Evolutionary conservation across 2,797 vertebrate species (phyloP), one percentile per base, ranked within the genome.

Genomic region (Microhierax caerulescens): DNA sequence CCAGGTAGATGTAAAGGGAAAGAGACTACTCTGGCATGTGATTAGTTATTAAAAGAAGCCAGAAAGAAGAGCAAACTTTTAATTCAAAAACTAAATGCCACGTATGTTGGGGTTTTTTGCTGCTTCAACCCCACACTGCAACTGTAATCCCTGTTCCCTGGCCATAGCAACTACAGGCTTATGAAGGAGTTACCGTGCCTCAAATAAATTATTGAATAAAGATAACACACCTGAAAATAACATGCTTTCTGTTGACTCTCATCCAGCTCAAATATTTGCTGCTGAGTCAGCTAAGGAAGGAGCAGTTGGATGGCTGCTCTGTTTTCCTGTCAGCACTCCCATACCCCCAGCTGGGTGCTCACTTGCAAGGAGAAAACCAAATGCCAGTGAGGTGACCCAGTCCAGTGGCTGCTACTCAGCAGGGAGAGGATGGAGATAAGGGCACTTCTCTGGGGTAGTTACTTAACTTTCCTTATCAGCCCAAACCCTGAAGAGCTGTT

Each of bases 201-300:
- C 39, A 41, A 5, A 85, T 68, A 92, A 60, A 74, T 90, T 77
- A 73, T 36, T 24, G 51, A 74, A 74, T 82, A 64, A 90, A 94
- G 92, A 63, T 64, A 94, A 78, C 73, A 30, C 45, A 34, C 77
- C 83, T 88, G 76, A 74, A 86, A 93, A 83, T 36, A 88, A 67
- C 24, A 1, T 25, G 24, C 48, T 63, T 85, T 70, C 69, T 7
- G 4, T 54, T 93, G 85, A 81, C 56, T 60, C 77, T 74, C 56
- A 64, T 68, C 68, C 83, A 93, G 80, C 39, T 90, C 53, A 86
- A 80, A 80, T 64, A 93, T 85, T 94, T 94, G 85, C 73, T 93
- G 85, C 82, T 60, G 74, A 78, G 70, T 82, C 70, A 85, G 48
- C 69, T 81, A 80, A 88, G 78, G 82, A 64, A 87, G n/a, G 67